These are phyloP conservation scores for Gymnocheta viridis DNA, from an alignment of 2,888 invertebrate species.

Conservation along the genomic window DNA sequence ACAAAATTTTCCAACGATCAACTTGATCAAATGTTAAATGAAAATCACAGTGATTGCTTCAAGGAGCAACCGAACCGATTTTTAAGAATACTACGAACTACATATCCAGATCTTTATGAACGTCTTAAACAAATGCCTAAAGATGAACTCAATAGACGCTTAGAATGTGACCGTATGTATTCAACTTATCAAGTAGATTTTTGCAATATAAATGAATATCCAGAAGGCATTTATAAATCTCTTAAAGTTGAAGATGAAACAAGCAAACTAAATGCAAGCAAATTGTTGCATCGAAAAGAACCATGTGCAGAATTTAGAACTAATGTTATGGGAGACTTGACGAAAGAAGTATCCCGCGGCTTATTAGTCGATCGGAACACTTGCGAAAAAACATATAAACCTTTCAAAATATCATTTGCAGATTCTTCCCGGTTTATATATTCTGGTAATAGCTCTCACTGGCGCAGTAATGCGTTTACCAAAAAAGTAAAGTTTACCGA, in stretches of 20 bases:
- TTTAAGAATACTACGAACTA: conserved; percentile 78
- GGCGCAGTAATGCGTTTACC: conserved; percentile 72
- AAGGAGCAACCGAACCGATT: conserved; percentile 80
- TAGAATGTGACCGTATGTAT: conserved; percentile 83
- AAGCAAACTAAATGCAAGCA: conserved; percentile 72
- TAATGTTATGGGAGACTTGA: conserved; percentile 76
- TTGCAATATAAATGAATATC: conserved; percentile 80
- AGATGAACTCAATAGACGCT: conserved; percentile 82
- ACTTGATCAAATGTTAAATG: conserved; percentile 71
- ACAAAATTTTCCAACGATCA: conserved; percentile 74
- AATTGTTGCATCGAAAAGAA: conserved; percentile 72
- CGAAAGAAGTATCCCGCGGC: conserved; percentile 69
- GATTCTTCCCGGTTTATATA: conserved; percentile 75
- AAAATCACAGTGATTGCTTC: conserved; percentile 74
- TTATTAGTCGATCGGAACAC: conserved; percentile 71
- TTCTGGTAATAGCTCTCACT: conserved; percentile 78
- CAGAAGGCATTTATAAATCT: conserved; percentile 78
- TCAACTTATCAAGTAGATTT: conserved; percentile 85
- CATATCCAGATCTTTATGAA: conserved; percentile 84
- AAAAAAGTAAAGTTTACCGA: conserved; percentile 77
- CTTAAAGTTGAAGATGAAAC: conserved; percentile 74
- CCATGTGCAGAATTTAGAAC: conserved; percentile 77
- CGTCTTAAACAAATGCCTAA: conserved; percentile 83
- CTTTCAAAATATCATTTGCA: conserved; percentile 76
- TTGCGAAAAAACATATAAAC: conserved; percentile 76